A percentile compares a stretch with the other conserved stretches of the same genome.
phyloP scores from a whole-genome alignment of 2,888 invertebrate species.

The Synanthedon andrenaeformis region DNA sequence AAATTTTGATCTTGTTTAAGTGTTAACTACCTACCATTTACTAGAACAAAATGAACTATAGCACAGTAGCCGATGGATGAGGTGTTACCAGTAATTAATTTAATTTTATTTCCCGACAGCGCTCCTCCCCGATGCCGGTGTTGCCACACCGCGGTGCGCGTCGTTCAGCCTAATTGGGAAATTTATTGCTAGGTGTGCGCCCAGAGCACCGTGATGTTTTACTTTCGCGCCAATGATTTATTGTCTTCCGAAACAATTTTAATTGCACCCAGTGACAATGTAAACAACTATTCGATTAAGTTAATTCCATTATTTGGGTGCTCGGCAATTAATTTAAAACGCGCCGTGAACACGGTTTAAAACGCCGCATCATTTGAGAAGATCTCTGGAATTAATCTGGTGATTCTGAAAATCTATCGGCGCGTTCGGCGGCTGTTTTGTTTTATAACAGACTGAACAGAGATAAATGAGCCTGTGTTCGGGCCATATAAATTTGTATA shows the following conservation, averaged over 20 bases:
- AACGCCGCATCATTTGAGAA: constrained; percentile 14
- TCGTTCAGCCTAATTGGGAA: constrained; percentile 59
- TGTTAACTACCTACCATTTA: too few species aligned
- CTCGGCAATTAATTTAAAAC: constrained; percentile 55
- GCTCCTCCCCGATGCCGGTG: constrained; percentile 26
- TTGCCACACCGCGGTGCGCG: constrained; percentile 43
- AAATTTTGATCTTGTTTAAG: too few species aligned
- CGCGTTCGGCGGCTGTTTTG: not conserved
- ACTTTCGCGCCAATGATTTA: constrained; percentile 66
- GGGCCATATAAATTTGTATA: too few species aligned
- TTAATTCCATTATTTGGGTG: constrained; percentile 60
- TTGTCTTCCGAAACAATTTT: constrained; percentile 65
- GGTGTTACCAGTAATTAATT: constrained; percentile 41
- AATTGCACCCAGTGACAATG: constrained; percentile 67
- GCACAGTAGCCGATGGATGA: too few species aligned
- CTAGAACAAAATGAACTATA: too few species aligned
- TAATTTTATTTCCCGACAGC: constrained; percentile 39
- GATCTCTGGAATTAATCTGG: constrained; percentile 1
- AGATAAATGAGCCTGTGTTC: not conserved
- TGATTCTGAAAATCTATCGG: not conserved
- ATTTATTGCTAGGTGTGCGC: constrained; percentile 67
- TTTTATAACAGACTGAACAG: not conserved
- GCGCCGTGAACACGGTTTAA: constrained; percentile 30
- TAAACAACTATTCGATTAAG: constrained; percentile 71
- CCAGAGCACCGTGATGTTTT: constrained; percentile 59